A percentile compares a stretch with the other conserved stretches of the same genome.
phyloP scores from a whole-genome alignment of 2,797 vertebrate genomes.

The Eidolon dupreanum region DNA sequence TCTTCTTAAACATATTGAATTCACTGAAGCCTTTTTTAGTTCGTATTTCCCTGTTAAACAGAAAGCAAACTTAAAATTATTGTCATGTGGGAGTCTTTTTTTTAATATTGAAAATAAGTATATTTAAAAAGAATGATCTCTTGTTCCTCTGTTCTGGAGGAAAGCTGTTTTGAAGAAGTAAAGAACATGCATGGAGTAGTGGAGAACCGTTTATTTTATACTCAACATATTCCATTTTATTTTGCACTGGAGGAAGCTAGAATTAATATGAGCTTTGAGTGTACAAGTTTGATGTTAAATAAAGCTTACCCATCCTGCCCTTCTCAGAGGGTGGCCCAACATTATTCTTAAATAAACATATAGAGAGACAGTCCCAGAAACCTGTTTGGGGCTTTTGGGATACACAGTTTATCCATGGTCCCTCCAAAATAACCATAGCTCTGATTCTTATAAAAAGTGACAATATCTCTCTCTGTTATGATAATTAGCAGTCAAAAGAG shows the following conservation, averaged over 20 bases:
- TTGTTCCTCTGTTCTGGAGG: neutral
- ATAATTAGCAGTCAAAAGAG: neutral
- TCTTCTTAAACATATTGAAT: slow-evolving; percentile 18
- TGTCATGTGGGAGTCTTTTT: neutral
- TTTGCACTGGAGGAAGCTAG: neutral
- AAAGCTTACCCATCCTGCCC: neutral
- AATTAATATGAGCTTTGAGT: neutral
- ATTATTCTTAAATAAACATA: neutral
- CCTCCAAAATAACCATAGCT: neutral
- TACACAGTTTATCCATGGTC: neutral
- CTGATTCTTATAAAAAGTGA: neutral
- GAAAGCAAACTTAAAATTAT: neutral
- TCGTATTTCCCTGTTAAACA: slow-evolving; percentile 31
- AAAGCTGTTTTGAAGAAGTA: neutral
- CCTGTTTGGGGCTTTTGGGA: neutral
- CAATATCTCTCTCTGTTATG: neutral
- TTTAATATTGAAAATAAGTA: neutral
- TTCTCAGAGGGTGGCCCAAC: neutral
- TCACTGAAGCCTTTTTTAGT: neutral
- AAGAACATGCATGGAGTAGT: neutral
- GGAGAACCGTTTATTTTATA: no score
- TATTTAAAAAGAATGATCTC: neutral
- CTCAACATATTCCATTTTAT: neutral
- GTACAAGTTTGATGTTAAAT: neutral
- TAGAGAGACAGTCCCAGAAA: neutral